Percentiles rank a stretch among this genome's conserved stretches.
Conservation (phyloP, 2,888 invertebrate species). For the Hydrotaea cyrtoneurina region DNA sequence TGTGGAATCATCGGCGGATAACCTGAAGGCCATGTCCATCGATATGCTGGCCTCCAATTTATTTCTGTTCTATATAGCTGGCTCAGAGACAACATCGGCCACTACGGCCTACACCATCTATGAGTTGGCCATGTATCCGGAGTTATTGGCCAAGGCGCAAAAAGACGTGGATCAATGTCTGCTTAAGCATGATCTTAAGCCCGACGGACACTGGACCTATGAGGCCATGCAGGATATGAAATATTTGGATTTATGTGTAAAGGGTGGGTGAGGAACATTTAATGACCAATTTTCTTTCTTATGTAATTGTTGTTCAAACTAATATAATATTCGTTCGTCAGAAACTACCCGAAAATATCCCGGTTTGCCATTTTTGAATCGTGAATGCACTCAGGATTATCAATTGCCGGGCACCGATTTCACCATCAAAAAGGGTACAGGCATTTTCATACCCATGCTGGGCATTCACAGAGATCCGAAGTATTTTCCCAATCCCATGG, state of each 20-base stretch:
- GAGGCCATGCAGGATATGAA: slow-evolving; percentile 80
- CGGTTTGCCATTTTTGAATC: slow-evolving; percentile 78
- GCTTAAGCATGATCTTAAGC: slow-evolving; percentile 73
- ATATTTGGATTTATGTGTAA: slow-evolving; percentile 80
- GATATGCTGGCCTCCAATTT: slow-evolving; percentile 78
- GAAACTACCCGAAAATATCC: slow-evolving; percentile 80
- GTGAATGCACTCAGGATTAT: slow-evolving; percentile 74
- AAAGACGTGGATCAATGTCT: slow-evolving; percentile 78
- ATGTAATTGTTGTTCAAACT: too few species aligned
- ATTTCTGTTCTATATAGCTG: slow-evolving; percentile 81
- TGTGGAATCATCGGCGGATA: slow-evolving; percentile 72
- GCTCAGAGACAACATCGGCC: slow-evolving; percentile 81
- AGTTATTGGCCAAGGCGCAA: slow-evolving; percentile 76
- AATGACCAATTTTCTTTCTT: too few species aligned
- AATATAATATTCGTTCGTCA: slow-evolving; percentile 45
- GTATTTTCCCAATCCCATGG: slow-evolving; percentile 79
- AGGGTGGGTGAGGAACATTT: slow-evolving; percentile 76
- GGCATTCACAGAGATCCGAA: slow-evolving; percentile 79
- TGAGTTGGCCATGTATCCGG: slow-evolving; percentile 79
- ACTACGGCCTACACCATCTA: slow-evolving; percentile 79
- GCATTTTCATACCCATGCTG: slow-evolving; percentile 77
- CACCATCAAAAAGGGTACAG: slow-evolving; percentile 77
- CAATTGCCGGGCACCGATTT: slow-evolving; percentile 71
- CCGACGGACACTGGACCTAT: slow-evolving; percentile 75
- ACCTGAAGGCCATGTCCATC: slow-evolving; percentile 75